Percentiles rank a stretch among this genome's conserved stretches.
Conservation (phyloP, 2,888 invertebrate species). For the Steromphala cineraria region DNA sequence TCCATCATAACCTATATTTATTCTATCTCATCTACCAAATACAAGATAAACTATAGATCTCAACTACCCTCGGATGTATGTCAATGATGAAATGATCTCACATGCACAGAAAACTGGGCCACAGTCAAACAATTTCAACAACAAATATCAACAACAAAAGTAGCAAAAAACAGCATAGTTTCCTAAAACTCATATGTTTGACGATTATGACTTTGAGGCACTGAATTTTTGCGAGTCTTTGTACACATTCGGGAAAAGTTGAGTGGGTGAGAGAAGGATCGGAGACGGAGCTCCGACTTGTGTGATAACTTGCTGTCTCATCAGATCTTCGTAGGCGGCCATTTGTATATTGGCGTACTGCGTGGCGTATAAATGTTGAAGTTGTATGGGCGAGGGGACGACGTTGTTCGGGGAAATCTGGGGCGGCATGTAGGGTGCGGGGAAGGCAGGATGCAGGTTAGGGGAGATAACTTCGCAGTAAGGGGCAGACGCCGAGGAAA, state of each 20-base stretch:
- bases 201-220: constrained; percentile 19
- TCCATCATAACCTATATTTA: neutral
- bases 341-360: constrained; percentile 37
- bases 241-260: constrained; percentile 26
- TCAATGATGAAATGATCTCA: neutral
- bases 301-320: constrained; percentile 25
- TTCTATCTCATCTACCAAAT: neutral
- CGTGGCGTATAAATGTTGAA: constrained; percentile 44
- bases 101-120: neutral
- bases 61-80: neutral
- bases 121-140: constrained; percentile 8
- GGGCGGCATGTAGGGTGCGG: constrained; percentile 29
- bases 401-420: constrained; percentile 22
- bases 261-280: constrained; percentile 16
- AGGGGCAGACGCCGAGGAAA: constrained; percentile 21
- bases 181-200: neutral
- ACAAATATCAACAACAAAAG: constrained; percentile 1
- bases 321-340: constrained; percentile 37
- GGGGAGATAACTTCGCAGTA: constrained; percentile 26
- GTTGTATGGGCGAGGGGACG: constrained; percentile 36
- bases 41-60: neutral
- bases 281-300: constrained; percentile 8
- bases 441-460: constrained; percentile 48
- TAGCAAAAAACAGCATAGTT: neutral
- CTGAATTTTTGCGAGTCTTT: constrained; percentile 26